Base-by-base conservation (phyloP, 2,113 vertebrate genomes). In the Silurus asotus region DNA sequence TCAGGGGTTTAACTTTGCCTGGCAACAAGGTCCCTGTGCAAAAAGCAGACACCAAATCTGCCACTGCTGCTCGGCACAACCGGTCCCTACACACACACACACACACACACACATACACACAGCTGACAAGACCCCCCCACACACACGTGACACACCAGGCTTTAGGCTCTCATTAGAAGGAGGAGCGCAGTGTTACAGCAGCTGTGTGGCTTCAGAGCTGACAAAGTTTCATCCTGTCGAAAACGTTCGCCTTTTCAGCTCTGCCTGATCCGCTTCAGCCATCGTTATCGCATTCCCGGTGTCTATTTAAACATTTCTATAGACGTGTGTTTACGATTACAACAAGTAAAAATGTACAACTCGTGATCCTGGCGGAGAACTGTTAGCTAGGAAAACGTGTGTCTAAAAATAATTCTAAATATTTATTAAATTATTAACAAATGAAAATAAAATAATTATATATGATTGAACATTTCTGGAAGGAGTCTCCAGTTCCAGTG, bases 11-110 rank as follows among this genome's bases (percentile, higher is more conserved):
- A 93, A 89, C 88, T 94, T 94, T 95, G 94, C 94, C 94, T 95
- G 93, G 94, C 94, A 95, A 95, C 94, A 93, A 89, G 89, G 94
- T 93, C 91, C 90, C 92, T 92, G 93, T 92, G 89, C 92, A 93
- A 94, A 37, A 59, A 93, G 89, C 91, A 95, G 93, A 93, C 91
- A 93, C 91, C 93, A 92, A 93, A 92, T 89, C 91, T 89, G 92
- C 92, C 89, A 88, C 89, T 37, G 59, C 70, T 77, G 82, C 84
- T 81, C 58, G 61, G 75, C 72, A 70, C 9, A 76, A 81, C 87
- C 84, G 49, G 70, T 83, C 10, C 80, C 45, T 25, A 84, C 80
- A 65, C 85, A 88, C 76, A 83, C 79, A 59, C 80, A 56, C 65
- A 53, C n/a, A 82, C 79, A 78, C 62, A 84, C 37, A 83, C 67